A percentile compares a stretch with the other conserved stretches of the same genome.
These are phyloP conservation scores for Nylanderia fulva DNA, from an alignment of 1,140 invertebrate species.

Conservation along the genomic window DNA sequence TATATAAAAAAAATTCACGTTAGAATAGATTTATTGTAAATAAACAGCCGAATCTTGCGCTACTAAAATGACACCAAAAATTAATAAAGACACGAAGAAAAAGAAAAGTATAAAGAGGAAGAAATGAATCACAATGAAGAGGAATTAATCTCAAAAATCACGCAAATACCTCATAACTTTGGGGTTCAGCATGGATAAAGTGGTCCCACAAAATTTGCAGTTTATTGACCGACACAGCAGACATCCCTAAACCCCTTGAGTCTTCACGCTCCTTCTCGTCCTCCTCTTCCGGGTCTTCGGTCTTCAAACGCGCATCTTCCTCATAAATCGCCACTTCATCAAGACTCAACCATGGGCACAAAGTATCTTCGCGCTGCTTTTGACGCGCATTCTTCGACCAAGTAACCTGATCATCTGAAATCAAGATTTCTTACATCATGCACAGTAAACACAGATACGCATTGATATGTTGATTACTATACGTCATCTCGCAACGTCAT, in stretches of 20 bases:
- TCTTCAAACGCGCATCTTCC: constrained; percentile 64
- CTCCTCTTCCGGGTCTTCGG: constrained; percentile 70
- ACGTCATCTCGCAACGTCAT: neutral
- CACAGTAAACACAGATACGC: neutral
- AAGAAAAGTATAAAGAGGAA: neutral
- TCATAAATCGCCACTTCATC: constrained; percentile 64
- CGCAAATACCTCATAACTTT: constrained; percentile 87
- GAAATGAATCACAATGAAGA: neutral
- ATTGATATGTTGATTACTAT: neutral
- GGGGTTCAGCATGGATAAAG: constrained; percentile 87
- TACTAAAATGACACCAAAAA: neutral
- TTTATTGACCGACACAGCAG: constrained; percentile 71
- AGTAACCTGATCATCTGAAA: constrained; percentile 69
- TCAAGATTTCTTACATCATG: constrained; percentile 39
- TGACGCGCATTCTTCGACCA: constrained; percentile 31
- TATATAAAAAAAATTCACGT: neutral
- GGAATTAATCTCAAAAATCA: neutral
- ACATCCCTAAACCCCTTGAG: constrained; percentile 61
- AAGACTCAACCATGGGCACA: constrained; percentile 64
- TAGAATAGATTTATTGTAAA: neutral
- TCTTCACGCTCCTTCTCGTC: constrained; percentile 66
- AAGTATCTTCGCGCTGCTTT: constrained; percentile 42
- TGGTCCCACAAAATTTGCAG: constrained; percentile 86
- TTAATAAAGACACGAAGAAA: neutral
- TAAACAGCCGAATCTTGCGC: neutral